These are phyloP conservation scores for Physella acuta DNA, from an alignment of 1,140 invertebrate genomes.

Conservation along the genomic window DNA sequence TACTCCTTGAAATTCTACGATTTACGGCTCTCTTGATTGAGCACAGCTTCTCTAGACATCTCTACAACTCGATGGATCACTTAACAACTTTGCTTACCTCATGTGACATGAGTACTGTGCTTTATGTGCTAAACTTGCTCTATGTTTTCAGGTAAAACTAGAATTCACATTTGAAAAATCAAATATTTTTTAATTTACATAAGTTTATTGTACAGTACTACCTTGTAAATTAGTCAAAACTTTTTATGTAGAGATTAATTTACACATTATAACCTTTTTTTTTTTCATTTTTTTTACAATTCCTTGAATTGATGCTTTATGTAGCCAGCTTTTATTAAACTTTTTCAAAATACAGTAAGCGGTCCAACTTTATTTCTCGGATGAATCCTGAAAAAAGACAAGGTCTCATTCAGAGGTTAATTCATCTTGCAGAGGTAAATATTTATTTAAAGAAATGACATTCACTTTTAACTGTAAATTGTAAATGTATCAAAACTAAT, in stretches of 20 bases:
- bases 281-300: background rate
- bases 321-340: too few species aligned
- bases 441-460: constrained; percentile 6
- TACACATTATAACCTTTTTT: constrained; percentile 21
- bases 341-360: constrained; percentile 77
- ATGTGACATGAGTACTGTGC: constrained; percentile 83
- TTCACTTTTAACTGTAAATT: background rate
- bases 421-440: constrained; percentile 78
- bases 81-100: constrained; percentile 79
- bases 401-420: constrained; percentile 74
- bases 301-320: background rate
- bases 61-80: constrained; percentile 91
- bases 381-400: constrained; percentile 74
- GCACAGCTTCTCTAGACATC: constrained; percentile 85
- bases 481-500: background rate
- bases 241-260: background rate
- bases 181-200: too few species aligned
- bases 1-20: constrained; percentile 77
- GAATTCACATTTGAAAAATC: too few species aligned
- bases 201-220: too few species aligned
- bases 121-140: constrained; percentile 81
- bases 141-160: constrained; percentile 76
- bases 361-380: constrained; percentile 85
- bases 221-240: background rate
- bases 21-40: constrained; percentile 87